Conservation (phyloP, 2,888 invertebrate genomes). For the Pteria penguin region DNA sequence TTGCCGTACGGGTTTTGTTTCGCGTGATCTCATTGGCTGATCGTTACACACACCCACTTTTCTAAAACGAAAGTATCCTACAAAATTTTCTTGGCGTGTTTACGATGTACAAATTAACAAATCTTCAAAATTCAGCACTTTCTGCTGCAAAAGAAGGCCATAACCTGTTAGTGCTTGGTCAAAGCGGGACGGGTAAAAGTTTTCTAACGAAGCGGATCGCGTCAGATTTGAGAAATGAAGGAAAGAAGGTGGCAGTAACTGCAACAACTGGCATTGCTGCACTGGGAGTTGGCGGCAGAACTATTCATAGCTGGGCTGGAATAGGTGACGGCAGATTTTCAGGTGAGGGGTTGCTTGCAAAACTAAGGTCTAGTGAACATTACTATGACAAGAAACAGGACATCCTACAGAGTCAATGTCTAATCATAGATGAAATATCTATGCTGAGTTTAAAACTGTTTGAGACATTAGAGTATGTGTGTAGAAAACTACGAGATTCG, state of each 20-base stretch:
- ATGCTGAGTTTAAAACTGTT: constrained; percentile 17
- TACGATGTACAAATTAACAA: neutral
- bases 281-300: constrained; percentile 4
- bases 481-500: neutral
- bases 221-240: neutral
- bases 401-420: neutral
- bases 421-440: constrained; percentile 26
- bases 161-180: constrained; percentile 7
- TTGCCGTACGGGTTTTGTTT: neutral
- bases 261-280: constrained; percentile 28
- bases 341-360: neutral
- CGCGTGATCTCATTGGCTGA: neutral
- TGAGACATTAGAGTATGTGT: constrained; percentile 24
- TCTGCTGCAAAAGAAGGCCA: neutral
- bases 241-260: neutral
- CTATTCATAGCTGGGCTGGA: constrained; percentile 27
- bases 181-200: constrained; percentile 26
- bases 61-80: neutral
- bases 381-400: constrained; percentile 4
- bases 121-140: neutral
- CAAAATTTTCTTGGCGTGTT: too few species aligned
- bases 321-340: constrained; percentile 20
- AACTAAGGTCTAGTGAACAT: constrained; percentile 11
- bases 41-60: neutral
- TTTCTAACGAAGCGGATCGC: constrained; percentile 8